Conservation (phyloP, 2,113 vertebrate species). For the Lontra canadensis region DNA sequence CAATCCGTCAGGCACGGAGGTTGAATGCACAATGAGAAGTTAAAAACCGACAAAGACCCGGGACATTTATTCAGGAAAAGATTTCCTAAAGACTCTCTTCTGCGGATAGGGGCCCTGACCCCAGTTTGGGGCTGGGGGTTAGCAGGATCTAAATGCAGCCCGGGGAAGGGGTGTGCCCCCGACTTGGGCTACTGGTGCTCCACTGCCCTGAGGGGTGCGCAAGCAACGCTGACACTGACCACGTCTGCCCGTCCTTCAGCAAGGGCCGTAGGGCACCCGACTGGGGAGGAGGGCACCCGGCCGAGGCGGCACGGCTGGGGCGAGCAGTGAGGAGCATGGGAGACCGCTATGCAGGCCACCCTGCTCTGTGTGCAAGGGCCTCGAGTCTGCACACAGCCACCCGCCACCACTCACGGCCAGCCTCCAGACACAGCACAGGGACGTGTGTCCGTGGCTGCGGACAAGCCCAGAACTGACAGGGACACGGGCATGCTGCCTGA, state of each 20-base stretch:
- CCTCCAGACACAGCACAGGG: neutral
- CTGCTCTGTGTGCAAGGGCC: neutral
- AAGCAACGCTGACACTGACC: rapidly evolving
- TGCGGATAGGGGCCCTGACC: neutral
- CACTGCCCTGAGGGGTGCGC: rapidly evolving
- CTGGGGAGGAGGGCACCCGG: neutral
- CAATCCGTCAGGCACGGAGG: neutral
- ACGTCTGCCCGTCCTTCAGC: neutral
- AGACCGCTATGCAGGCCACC: neutral
- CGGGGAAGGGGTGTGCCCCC: neutral
- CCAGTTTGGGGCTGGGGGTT: neutral
- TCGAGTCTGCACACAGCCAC: neutral
- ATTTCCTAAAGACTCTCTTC: neutral
- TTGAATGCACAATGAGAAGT: neutral
- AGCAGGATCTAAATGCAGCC: neutral
- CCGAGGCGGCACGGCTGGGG: neutral
- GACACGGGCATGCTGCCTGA: rapidly evolving
- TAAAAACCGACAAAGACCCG: neutral
- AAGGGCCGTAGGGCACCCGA: neutral
- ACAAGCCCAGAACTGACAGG: neutral
- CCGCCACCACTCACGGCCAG: no score
- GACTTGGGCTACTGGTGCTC: rapidly evolving
- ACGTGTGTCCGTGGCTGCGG: neutral
- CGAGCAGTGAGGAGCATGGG: neutral
- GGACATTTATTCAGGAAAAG: neutral